phyloP scores from a whole-genome alignment of 2,113 vertebrate species.

The Cheirogaleus medius region DNA sequence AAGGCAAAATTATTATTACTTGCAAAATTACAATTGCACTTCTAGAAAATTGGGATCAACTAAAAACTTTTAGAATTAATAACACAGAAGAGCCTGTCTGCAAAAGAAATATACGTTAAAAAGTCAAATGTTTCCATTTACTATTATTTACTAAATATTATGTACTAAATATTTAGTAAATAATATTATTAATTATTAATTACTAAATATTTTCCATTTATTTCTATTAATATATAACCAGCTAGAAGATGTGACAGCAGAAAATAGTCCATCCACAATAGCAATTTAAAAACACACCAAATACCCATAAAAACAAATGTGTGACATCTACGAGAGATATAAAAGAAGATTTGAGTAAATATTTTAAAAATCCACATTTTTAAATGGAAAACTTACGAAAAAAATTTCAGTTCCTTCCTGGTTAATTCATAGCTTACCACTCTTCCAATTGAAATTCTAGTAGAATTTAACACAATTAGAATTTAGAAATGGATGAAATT shows the following conservation, averaged over 20 bases:
- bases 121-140: neutral
- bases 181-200: no score
- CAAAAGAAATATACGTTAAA: neutral
- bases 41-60: neutral
- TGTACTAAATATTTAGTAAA: no score
- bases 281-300: neutral
- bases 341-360: neutral
- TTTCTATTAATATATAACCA: neutral
- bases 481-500: slow-evolving; percentile 10
- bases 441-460: neutral
- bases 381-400: neutral
- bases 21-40: neutral
- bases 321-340: neutral
- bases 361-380: neutral
- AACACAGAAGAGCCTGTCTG: neutral
- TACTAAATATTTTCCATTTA: no score
- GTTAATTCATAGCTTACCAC: neutral
- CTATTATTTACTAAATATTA: neutral
- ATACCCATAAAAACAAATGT: neutral
- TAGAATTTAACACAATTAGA: neutral
- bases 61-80: neutral
- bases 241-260: neutral
- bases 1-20: neutral
- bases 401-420: neutral
- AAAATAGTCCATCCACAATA: neutral